Conservation (phyloP, 2,113 vertebrate genomes). For the Macaca mulatta region DNA sequence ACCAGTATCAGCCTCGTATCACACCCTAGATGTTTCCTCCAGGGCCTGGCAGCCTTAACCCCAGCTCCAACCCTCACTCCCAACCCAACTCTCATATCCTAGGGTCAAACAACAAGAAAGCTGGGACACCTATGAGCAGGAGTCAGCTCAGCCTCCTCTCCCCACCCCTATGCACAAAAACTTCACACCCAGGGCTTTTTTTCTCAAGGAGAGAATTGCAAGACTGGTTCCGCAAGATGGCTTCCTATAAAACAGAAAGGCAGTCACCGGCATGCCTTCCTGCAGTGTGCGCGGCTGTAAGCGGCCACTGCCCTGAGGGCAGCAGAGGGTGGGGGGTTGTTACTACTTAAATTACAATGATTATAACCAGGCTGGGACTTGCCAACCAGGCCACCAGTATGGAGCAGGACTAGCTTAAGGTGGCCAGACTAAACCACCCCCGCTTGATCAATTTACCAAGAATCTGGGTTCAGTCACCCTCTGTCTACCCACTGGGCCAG, state of each 20-base stretch:
- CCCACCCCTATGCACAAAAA: no score
- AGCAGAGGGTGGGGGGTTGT: conserved; percentile 70
- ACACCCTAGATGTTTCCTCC: neutral
- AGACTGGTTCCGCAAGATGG: conserved; percentile 36
- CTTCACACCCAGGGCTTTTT: neutral
- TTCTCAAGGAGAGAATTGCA: neutral
- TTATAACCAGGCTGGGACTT: conserved; percentile 77
- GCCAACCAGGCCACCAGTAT: conserved; percentile 72
- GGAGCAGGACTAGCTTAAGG: conserved; percentile 69
- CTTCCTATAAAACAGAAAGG: conserved; percentile 75
- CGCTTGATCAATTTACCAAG: conserved; percentile 69
- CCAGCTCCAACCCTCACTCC: neutral
- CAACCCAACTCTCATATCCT: neutral
- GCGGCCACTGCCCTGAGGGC: no score
- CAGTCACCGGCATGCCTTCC: neutral
- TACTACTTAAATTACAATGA: conserved; percentile 78
- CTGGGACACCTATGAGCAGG: neutral
- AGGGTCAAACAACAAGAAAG: neutral
- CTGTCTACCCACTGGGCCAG: conserved; percentile 66
- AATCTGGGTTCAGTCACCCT: conserved; percentile 69
- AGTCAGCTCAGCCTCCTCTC: neutral
- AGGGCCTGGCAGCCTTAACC: neutral
- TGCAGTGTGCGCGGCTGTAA: neutral
- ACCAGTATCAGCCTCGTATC: neutral
- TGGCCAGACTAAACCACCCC: conserved; percentile 73